phyloP scores from a whole-genome alignment of 2,888 invertebrate species.

The Trachelus tabidus region DNA sequence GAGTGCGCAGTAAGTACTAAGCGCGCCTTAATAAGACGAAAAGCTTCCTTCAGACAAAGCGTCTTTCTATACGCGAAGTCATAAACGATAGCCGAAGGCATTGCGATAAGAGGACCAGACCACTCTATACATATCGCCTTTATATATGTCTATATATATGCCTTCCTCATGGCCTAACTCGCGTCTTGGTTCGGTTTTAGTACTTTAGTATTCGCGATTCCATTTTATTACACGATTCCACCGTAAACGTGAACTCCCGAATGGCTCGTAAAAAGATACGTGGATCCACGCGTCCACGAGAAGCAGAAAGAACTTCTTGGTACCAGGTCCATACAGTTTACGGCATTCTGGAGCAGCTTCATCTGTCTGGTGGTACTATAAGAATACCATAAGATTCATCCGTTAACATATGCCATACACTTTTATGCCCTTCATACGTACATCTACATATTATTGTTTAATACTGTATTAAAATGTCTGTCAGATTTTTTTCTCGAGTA shows the following conservation, averaged over 20 bases:
- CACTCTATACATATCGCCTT: not conserved
- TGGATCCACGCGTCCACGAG: conserved; percentile 16
- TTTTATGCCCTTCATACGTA: not conserved
- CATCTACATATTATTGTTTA: not conserved
- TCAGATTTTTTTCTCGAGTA: not conserved
- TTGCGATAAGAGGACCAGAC: not conserved
- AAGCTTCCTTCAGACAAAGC: not conserved
- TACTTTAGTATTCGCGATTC: conserved; percentile 33
- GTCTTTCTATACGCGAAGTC: not conserved
- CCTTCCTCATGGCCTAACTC: not conserved
- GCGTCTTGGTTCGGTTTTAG: conserved; percentile 7
- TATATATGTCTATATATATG: not conserved
- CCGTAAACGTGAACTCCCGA: conserved; percentile 35
- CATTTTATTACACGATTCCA: conserved; percentile 43
- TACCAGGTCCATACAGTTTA: not conserved
- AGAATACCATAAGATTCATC: not conserved
- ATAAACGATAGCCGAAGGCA: conserved; percentile 3
- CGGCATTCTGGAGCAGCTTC: conserved; percentile 4
- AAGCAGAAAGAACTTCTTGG: not conserved
- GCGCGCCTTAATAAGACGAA: not conserved
- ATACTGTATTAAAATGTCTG: not conserved
- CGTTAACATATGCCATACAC: not conserved
- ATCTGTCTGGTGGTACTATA: conserved; percentile 10
- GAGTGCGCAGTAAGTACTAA: not conserved
- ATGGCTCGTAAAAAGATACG: conserved; percentile 36